phyloP scores from a whole-genome alignment of 2,113 vertebrate genomes.

The Orthonyx spaldingii region DNA sequence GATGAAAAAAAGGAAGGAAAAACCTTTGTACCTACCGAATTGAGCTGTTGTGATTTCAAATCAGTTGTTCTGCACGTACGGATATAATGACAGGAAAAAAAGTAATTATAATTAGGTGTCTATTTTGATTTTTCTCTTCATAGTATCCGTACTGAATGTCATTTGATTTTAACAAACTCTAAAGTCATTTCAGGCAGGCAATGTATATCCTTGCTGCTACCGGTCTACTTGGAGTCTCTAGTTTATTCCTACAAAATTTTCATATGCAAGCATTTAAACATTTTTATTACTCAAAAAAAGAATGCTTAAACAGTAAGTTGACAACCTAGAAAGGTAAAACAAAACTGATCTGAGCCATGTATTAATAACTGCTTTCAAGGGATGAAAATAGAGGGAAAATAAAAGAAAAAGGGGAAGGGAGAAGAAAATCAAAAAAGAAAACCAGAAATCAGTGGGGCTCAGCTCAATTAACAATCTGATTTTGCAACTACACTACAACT shows the following conservation, averaged over 20 bases:
- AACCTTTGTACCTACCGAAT: constrained; percentile 67
- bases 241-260: constrained; percentile 44
- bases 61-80: constrained; percentile 73
- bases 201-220: constrained; percentile 40
- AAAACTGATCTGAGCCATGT: background rate
- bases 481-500: background rate
- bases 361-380: background rate
- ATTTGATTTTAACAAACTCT: constrained; percentile 75
- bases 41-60: constrained; percentile 68
- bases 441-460: background rate
- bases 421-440: background rate
- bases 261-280: constrained; percentile 31
- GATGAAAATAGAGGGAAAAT: background rate
- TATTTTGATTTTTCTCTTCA: constrained; percentile 77
- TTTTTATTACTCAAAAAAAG: background rate
- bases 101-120: constrained; percentile 79
- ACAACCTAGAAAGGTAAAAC: background rate
- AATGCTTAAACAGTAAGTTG: background rate
- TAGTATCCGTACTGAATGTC: constrained; percentile 77
- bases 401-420: background rate
- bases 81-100: constrained; percentile 70
- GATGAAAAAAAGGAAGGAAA: constrained; percentile 63
- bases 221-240: constrained; percentile 29
- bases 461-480: background rate
- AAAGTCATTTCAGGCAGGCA: constrained; percentile 64